Evolutionary conservation across 2,113 vertebrate species (phyloP).

Genomic region (Chaetodon auriga): DNA sequence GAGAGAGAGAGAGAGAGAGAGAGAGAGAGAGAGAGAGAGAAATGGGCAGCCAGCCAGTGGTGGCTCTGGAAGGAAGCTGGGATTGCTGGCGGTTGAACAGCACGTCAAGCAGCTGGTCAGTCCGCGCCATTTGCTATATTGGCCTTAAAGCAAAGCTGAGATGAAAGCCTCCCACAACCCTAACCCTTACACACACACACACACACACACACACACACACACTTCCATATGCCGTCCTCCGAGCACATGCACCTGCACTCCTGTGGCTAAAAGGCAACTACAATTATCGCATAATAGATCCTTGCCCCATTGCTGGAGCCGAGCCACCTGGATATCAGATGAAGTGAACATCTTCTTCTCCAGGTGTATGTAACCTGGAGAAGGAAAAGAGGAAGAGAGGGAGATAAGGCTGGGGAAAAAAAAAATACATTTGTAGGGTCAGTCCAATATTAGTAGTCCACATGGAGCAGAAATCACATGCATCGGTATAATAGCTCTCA

Average conservation of each 20-base stretch:
- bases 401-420: not conserved
- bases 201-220: slow-evolving; percentile 6
- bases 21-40: slow-evolving; percentile 1
- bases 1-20: not conserved
- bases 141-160: slow-evolving; percentile 67
- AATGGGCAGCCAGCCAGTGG: slow-evolving; percentile 37
- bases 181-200: slow-evolving; percentile 2
- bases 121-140: slow-evolving; percentile 68
- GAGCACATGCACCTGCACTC: slow-evolving; percentile 57
- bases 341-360: slow-evolving; percentile 4
- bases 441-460: slow-evolving; percentile 50
- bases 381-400: not conserved
- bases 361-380: not conserved
- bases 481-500: slow-evolving; percentile 62
- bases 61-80: slow-evolving; percentile 51
- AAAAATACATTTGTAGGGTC: slow-evolving; percentile 19
- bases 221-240: slow-evolving; percentile 23
- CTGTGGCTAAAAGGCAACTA: slow-evolving; percentile 57
- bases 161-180: slow-evolving; percentile 58
- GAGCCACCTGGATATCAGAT: slow-evolving; percentile 48
- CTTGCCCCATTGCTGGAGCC: slow-evolving; percentile 46
- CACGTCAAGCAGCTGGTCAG: slow-evolving; percentile 63
- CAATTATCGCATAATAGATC: slow-evolving; percentile 65
- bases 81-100: slow-evolving; percentile 57
- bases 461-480: slow-evolving; percentile 58